Base-by-base conservation (phyloP, 2,888 invertebrate species). In the Phaonia tiefii region DNA sequence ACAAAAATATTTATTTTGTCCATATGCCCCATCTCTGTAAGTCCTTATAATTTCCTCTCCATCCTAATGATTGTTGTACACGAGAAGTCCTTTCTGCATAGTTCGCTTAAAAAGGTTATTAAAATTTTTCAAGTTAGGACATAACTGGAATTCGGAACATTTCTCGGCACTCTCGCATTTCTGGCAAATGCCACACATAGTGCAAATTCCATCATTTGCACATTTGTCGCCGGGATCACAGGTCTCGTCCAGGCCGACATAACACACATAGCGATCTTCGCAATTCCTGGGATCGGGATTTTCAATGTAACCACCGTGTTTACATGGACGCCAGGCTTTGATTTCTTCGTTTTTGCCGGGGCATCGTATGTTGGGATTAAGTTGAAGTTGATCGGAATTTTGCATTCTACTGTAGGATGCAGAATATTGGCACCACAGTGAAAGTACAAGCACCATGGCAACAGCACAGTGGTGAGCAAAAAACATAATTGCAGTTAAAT, bases 261-360 rank as follows among this genome's bases (percentile, higher is more conserved):
- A 75, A 71, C 84, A 85, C 1, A 79, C 76, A 51, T 83, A 83
- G 8, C 80, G 77, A 20, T 65, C 70, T 0, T 42, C 58, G 54
- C 84, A 84, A 63, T 72, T 65, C 13, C 51, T 58, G 0, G 71
- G 79, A 81, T 84, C 79, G 0, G 72, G 82, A 65, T 80, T 82
- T 25, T 67, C 74, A 20, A 83, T 80, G 39, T 74, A 84, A 26
- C 84, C 80, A 15, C 81, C 80, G 72, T 78, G 20, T 49, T 63
- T 66, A 54, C 80, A 81, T 17, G 44, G 26, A 1, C 8, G 70
- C 80, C 80, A 78, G 31, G 71, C 75, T 46, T 69, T 80, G 37
- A 10, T 20, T 17, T 26, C 60, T 11, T 69, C 77, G 20, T 78
- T 81, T 10, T 39, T 71, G 11, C 80, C 78, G 0, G 80, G 75